Percentiles rank a stretch among this genome's conserved stretches.
phyloP scores from a whole-genome alignment of 2,888 invertebrate genomes.

The Drosophila koepferae region DNA sequence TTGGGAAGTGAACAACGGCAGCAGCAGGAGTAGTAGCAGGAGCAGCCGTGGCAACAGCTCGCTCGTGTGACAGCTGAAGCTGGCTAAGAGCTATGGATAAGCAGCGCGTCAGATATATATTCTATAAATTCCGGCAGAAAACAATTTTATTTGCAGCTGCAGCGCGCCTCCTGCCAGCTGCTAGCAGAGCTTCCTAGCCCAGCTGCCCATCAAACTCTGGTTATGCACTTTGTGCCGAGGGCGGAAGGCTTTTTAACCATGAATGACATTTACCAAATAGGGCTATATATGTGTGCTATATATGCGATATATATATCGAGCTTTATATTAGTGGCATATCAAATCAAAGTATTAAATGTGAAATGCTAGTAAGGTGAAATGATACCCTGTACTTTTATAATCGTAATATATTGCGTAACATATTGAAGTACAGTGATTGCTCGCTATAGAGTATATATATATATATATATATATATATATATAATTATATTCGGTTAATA shows the following conservation, averaged over 20 bases:
- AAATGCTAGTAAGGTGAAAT: neutral
- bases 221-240: conserved; percentile 23
- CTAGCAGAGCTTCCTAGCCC: neutral
- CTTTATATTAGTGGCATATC: neutral
- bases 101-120: conserved; percentile 61
- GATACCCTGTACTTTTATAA: conserved; percentile 13
- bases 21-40: neutral
- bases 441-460: too few species aligned
- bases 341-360: neutral
- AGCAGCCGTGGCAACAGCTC: neutral
- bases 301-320: neutral
- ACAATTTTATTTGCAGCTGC: conserved; percentile 71
- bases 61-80: conserved; percentile 59
- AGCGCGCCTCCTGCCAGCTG: conserved; percentile 15
- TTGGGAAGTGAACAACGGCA: conserved; percentile 26
- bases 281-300: conserved; percentile 31
- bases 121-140: conserved; percentile 74
- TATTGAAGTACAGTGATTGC: neutral
- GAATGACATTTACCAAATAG: conserved; percentile 54
- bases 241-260: conserved; percentile 25
- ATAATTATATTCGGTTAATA: too few species aligned
- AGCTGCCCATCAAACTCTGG: neutral
- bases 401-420: neutral
- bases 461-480: too few species aligned
- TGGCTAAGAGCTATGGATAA: conserved; percentile 35